phyloP scores from a whole-genome alignment of 2,888 invertebrate genomes.

The Zaprionus lineosus region DNA sequence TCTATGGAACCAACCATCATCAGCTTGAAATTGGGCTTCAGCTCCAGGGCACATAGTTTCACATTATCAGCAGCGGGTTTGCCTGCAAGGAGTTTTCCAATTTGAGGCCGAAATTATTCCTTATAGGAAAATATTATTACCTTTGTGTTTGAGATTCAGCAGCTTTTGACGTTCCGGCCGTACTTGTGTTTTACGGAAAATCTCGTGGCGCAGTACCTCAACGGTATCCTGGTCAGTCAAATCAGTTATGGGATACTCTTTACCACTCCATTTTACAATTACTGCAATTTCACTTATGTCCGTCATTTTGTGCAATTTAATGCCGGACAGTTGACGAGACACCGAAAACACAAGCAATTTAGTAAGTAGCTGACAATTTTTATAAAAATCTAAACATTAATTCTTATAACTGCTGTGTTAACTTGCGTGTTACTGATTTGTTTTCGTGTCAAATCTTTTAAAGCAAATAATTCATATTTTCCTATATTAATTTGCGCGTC shows the following conservation, averaged over 20 bases:
- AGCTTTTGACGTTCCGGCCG: conserved; percentile 96
- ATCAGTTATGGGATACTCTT: conserved; percentile 91
- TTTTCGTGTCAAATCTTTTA: background rate
- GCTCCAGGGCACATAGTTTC: conserved; percentile 88
- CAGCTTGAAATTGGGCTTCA: conserved; percentile 94
- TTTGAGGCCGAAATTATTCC: background rate
- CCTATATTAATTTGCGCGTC: conserved; percentile 38
- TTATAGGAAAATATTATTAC: too few relatives aligned
- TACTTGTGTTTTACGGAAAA: conserved; percentile 94
- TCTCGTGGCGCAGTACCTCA: conserved; percentile 90
- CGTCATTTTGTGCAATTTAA: too few relatives aligned
- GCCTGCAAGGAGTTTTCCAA: conserved; percentile 84
- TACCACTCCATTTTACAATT: conserved; percentile 95
- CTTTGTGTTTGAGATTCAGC: conserved; percentile 95
- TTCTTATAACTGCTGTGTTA: conserved; percentile 16
- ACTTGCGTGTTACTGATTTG: conserved; percentile 12
- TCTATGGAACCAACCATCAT: conserved; percentile 99
- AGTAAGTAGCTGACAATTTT: background rate
- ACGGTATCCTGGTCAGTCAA: conserved; percentile 91
- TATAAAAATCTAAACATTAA: background rate
- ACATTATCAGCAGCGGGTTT: conserved; percentile 92
- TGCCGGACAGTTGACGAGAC: too few relatives aligned
- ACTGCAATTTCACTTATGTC: conserved; percentile 61
- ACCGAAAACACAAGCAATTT: too few relatives aligned
- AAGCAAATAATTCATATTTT: conserved; percentile 22